phyloP scores from a whole-genome alignment of 2,113 vertebrate genomes.

The human region DNA sequence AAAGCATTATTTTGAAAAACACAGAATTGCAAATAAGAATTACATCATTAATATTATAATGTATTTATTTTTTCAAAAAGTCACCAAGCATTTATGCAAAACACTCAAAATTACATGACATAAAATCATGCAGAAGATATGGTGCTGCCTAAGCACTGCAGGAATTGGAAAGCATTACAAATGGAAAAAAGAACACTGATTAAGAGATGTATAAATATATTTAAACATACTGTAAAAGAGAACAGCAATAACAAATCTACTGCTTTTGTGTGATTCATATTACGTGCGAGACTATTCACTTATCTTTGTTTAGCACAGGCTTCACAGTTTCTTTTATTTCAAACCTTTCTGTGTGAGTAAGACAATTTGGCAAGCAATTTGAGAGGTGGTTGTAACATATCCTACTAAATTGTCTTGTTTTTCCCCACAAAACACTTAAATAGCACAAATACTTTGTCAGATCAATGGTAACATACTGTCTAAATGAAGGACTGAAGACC shows the following conservation, averaged over 20 bases:
- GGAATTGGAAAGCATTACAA: constrained; percentile 22
- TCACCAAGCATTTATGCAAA: constrained; percentile 1
- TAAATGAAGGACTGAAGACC: constrained; percentile 57
- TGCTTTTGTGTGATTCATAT: neutral
- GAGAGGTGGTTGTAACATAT: constrained; percentile 23
- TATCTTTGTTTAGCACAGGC: neutral
- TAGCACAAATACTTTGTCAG: constrained; percentile 42
- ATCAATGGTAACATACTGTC: constrained; percentile 45
- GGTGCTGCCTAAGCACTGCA: neutral
- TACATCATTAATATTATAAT: constrained; percentile 48
- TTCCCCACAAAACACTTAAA: constrained; percentile 25
- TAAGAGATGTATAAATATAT: neutral
- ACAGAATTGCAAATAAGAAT: constrained; percentile 35
- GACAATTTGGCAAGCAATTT: constrained; percentile 54
- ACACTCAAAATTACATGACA: neutral
- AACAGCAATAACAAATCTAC: neutral
- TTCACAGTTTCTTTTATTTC: constrained; percentile 57
- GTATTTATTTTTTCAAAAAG: neutral
- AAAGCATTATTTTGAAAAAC: neutral
- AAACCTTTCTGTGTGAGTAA: constrained; percentile 9
- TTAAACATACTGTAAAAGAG: neutral
- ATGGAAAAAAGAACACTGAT: neutral
- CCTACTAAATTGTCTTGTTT: constrained; percentile 33
- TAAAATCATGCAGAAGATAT: neutral
- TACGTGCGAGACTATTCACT: neutral